These are phyloP conservation scores for Sylvia borin DNA, from an alignment of 2,797 vertebrate genomes.

Conservation along the genomic window DNA sequence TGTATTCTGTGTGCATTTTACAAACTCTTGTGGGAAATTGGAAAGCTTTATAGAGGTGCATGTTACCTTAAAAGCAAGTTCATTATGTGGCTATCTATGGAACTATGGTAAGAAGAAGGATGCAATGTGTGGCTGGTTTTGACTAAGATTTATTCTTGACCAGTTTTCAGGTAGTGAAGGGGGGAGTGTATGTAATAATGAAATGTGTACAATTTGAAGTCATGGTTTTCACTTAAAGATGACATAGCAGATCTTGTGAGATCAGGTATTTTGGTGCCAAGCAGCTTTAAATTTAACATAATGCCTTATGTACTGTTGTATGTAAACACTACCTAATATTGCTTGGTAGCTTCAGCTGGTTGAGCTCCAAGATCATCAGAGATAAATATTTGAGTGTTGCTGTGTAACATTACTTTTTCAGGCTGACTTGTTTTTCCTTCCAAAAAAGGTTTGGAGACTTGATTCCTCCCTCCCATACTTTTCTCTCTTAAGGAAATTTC, in stretches of 20 bases:
- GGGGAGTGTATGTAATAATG: background rate
- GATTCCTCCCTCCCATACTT: background rate
- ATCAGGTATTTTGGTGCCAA: background rate
- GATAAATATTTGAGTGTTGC: conserved; percentile 5
- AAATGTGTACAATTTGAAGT: background rate
- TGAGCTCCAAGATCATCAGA: background rate
- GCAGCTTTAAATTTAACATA: background rate
- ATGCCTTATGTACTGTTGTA: background rate
- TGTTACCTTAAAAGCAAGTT: background rate
- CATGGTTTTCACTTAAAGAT: background rate
- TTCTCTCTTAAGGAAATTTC: background rate
- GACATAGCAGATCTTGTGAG: background rate
- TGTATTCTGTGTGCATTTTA: background rate
- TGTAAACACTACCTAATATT: background rate
- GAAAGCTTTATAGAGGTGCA: background rate
- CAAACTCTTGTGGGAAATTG: background rate
- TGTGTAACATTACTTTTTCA: background rate
- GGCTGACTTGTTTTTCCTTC: background rate
- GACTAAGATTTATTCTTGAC: background rate
- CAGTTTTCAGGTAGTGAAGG: background rate
- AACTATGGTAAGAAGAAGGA: background rate
- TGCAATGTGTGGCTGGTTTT: background rate
- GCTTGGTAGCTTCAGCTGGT: conserved; percentile 17
- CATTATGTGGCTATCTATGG: background rate
- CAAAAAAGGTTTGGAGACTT: background rate